Base-by-base conservation (phyloP, 2,797 vertebrate species). In the Lithobates sylvaticus region DNA sequence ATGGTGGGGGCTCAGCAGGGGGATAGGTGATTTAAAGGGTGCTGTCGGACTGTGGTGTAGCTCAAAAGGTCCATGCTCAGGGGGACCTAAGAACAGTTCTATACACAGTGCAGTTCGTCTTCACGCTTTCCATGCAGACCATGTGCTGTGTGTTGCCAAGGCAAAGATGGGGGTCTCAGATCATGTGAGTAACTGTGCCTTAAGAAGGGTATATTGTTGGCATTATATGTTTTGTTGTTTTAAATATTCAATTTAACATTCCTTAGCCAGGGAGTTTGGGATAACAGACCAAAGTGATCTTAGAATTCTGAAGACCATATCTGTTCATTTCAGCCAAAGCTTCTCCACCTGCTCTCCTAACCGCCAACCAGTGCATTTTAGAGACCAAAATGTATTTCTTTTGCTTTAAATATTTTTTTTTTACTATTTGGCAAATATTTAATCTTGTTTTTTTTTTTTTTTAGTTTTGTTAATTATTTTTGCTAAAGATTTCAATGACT, bases 21-120 rank as follows among this genome's bases (percentile, higher is more conserved):
- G 88, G 78, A 54, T 42, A 0, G 39, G 83, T 32, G 90, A 90
- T 92, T 92, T 92, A 90, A 90, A 84, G 89, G 90, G 77, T 75
- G 89, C 81, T 73, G 27, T 71, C 29, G 0, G 29, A 88, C 69
- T 54, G 10, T 88, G 84, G 84, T 67, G 76, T 73, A 32, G 67
- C 69, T 88, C 90, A 91, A 76, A 83, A 86, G 83, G 84, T 78
- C 82, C 88, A 77, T 68, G 67, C 44, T 84, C 75, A 2, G 29
- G 29, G 77, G 32, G 85, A 79, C 27, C 76, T 88, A 23, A 73
- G 78, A 88, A 42, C 88, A 88, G 90, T 86, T 89, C n/a, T 29
- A 13, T 27, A 26, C 89, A 91, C 89, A 86, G 88, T 83, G 26
- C 50, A 67, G n/a, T 29, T 69, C 82, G 84, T 32, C 76, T 54